Evolutionary conservation across 2,113 vertebrate species (phyloP), one percentile per base, ranked within the genome.

Genomic region (Cebus imitator): DNA sequence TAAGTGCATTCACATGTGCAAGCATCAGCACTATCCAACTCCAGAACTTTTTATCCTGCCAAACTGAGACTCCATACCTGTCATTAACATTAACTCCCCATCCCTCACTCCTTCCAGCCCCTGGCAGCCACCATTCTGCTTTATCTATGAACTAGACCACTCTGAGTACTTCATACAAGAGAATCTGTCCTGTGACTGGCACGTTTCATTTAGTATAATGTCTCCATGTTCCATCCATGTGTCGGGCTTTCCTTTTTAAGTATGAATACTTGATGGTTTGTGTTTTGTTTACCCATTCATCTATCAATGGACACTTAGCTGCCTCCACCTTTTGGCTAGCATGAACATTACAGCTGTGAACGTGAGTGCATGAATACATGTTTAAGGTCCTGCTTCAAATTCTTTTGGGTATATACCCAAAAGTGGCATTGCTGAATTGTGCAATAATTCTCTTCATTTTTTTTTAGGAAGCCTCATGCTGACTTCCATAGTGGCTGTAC

Each of bases 331-430:
- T 50, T 32, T 30, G 30, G 76, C 45, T 81, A 21, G 12, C 16
- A 18, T 52, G 87, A 91, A 70, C 40, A 40, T 21, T 32, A n/a
- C 27, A 11, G 48, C 45, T 37, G 43, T 16, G 21, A 40, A 70
- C 25, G 9, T 1, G 30, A 35, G 1, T 8, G 21, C 20, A n/a
- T 43, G 0, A 50, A 45, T 1, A 8, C 45, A 35, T 52, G 57
- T 25, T 37, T 17, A 30, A 40, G 16, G 6, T 6, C 35, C 20
- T 4, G 13, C 68, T 83, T 90, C n/a, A n/a, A 6, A 37, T 17
- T 79, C 43, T 50, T 23, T 17, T 25, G n/a, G 8, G 86, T 30
- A 8, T 32, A 35, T 30, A 4, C 52, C 17, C 55, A 35, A 43
- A 27, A 73, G n/a, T 23, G 30, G n/a, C 3, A 20, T 30, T 35